Evolutionary conservation across 1,140 invertebrate species (phyloP).

Genomic region (Muscidifurax raptorellus): DNA sequence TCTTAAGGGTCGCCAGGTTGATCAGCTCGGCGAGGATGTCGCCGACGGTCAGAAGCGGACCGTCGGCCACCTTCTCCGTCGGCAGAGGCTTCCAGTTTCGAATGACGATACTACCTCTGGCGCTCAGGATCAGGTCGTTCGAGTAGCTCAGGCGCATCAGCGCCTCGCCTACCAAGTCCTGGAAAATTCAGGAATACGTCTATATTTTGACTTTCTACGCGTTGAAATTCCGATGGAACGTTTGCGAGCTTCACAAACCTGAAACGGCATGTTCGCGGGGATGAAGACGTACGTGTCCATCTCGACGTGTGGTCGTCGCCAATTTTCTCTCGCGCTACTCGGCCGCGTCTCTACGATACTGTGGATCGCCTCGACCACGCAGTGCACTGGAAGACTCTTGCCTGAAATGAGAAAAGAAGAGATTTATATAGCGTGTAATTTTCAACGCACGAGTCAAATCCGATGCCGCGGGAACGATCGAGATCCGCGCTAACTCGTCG

Average conservation of each 20-base stretch:
- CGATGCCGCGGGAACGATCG: slow-evolving; percentile 8
- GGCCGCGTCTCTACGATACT: slow-evolving; percentile 79
- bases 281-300: slow-evolving; percentile 95
- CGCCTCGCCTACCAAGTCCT: slow-evolving; percentile 81
- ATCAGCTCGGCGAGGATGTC: slow-evolving; percentile 95
- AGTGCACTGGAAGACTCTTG: slow-evolving; percentile 94
- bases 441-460: too few relatives aligned
- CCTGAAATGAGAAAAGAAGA: slow-evolving; percentile 78
- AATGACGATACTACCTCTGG: slow-evolving; percentile 88
- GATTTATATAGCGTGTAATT: too few relatives aligned
- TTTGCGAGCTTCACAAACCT: slow-evolving; percentile 69
- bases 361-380: slow-evolving; percentile 89
- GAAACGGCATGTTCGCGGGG: slow-evolving; percentile 90
- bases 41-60: slow-evolving; percentile 88
- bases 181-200: slow-evolving; percentile 43
- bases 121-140: slow-evolving; percentile 72
- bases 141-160: slow-evolving; percentile 81
- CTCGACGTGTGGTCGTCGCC: slow-evolving; percentile 84
- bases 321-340: slow-evolving; percentile 72
- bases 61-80: slow-evolving; percentile 93
- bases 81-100: slow-evolving; percentile 95
- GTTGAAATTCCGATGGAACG: neutral
- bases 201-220: neutral
- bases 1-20: slow-evolving; percentile 91
- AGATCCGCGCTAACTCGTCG: slow-evolving; percentile 37